These are phyloP conservation scores for Papio anubis DNA, from an alignment of 2,113 vertebrate genomes.

Conservation along the genomic window DNA sequence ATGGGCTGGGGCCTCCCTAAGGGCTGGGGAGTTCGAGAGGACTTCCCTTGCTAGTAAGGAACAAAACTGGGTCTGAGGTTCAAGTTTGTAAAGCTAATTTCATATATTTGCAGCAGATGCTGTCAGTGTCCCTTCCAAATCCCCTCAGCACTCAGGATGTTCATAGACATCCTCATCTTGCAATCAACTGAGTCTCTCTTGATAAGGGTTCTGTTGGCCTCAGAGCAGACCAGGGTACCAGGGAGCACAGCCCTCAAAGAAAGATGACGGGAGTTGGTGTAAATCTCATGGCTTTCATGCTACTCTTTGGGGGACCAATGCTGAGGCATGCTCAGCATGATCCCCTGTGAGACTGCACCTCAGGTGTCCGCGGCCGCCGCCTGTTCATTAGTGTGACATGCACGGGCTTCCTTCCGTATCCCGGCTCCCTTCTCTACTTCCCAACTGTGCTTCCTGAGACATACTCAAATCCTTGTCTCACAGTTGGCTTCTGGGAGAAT, in stretches of 20 bases:
- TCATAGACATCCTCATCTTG: background rate
- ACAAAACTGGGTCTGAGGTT: background rate
- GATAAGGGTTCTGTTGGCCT: background rate
- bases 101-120: background rate
- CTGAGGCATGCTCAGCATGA: accelerated
- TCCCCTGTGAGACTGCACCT: background rate
- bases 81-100: background rate
- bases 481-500: background rate
- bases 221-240: background rate
- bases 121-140: accelerated
- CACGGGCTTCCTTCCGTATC: background rate
- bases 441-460: background rate
- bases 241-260: background rate
- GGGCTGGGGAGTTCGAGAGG: background rate
- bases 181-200: accelerated
- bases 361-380: too few relatives aligned
- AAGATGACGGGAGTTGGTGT: accelerated
- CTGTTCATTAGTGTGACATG: background rate
- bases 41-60: background rate
- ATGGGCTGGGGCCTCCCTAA: background rate
- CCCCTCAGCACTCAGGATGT: background rate
- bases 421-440: background rate
- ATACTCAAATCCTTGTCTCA: background rate
- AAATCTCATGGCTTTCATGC: background rate
- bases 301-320: accelerated